A percentile compares a stretch with the other conserved stretches of the same genome.
Evolutionary conservation across 1,140 invertebrate genomes (phyloP).

Genomic region (Ridgeia piscesae): DNA sequence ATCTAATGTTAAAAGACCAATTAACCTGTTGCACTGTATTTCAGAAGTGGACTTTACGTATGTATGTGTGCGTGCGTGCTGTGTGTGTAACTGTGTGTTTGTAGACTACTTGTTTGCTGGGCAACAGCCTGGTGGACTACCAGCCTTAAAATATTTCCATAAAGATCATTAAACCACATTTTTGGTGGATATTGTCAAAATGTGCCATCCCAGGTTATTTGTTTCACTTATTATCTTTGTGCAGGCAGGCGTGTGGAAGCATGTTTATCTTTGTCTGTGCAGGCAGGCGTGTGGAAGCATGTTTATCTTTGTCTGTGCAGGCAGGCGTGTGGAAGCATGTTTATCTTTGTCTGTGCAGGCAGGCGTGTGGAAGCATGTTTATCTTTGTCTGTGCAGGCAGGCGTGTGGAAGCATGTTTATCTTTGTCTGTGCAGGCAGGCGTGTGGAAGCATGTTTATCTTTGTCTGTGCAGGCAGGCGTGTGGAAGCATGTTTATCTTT

Average conservation of each 20-base stretch:
- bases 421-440: slow-evolving; percentile 59
- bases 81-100: too few relatives aligned
- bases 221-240: slow-evolving; percentile 15
- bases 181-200: too few relatives aligned
- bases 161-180: too few relatives aligned
- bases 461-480: slow-evolving; percentile 62
- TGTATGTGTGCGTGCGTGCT: too few relatives aligned
- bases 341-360: slow-evolving; percentile 40
- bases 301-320: slow-evolving; percentile 45
- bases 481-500: slow-evolving; percentile 75
- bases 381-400: slow-evolving; percentile 53
- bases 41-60: too few relatives aligned
- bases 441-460: slow-evolving; percentile 78
- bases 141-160: too few relatives aligned
- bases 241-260: slow-evolving; percentile 68
- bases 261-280: slow-evolving; percentile 55
- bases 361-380: slow-evolving; percentile 80
- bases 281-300: slow-evolving; percentile 75
- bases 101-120: too few relatives aligned
- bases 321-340: slow-evolving; percentile 78
- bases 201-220: too few relatives aligned
- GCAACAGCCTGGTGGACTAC: too few relatives aligned
- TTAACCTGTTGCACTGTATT: not conserved
- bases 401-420: slow-evolving; percentile 80
- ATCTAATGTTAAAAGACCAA: not conserved